Percentiles rank a stretch among this genome's conserved stretches.
Conservation (phyloP, 2,797 vertebrate genomes). For the Philypnodon macrostomus region DNA sequence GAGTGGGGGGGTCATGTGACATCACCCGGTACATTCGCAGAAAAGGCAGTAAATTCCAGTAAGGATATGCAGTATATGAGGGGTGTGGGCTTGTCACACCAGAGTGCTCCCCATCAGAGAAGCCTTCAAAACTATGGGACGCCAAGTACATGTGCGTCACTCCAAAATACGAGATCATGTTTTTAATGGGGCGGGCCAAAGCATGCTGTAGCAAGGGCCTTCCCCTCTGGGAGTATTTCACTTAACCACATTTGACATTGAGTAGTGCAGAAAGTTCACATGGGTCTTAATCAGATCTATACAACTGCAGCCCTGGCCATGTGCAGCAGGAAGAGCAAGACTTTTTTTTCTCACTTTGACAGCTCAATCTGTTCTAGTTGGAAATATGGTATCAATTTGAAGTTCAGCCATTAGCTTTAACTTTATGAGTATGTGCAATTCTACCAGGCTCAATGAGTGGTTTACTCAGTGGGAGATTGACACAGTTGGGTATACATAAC, state of each 20-base stretch:
- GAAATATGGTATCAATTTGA: neutral
- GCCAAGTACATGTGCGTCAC: constrained; percentile 62
- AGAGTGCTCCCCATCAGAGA: constrained; percentile 60
- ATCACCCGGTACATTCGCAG: constrained; percentile 66
- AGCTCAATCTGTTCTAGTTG: neutral
- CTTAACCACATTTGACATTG: constrained; percentile 50
- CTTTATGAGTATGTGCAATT: no score
- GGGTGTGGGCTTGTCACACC: constrained; percentile 68
- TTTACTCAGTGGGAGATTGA: neutral
- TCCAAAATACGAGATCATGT: constrained; percentile 39
- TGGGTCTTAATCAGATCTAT: constrained; percentile 35
- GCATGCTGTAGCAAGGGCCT: constrained; percentile 42
- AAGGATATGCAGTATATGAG: constrained; percentile 59
- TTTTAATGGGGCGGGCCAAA: constrained; percentile 47
- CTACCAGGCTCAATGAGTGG: neutral
- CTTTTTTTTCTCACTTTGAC: constrained; percentile 3
- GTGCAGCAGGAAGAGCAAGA: constrained; percentile 11
- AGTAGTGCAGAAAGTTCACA: constrained; percentile 51
- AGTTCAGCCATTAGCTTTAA: neutral
- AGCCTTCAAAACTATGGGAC: constrained; percentile 46
- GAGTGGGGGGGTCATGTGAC: constrained; percentile 63
- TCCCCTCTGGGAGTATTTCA: constrained; percentile 58
- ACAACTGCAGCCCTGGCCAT: constrained; percentile 26
- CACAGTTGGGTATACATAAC: neutral
- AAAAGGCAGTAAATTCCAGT: constrained; percentile 73